Conservation (phyloP, 2,888 invertebrate genomes). For the Subacronicta megacephala region DNA sequence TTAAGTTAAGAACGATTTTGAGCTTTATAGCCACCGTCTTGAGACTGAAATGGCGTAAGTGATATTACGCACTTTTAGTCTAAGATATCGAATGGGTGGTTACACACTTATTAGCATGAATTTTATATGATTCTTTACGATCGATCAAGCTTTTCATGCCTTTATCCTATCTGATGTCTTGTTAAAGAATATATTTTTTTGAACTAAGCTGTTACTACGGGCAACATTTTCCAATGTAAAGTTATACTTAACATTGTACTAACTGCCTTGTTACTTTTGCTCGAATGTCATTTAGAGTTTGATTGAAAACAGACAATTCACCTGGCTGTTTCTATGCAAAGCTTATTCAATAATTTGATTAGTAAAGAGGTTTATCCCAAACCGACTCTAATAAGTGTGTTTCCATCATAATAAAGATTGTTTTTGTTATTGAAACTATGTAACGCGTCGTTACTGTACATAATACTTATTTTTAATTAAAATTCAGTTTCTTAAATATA, state of each 20-base stretch:
- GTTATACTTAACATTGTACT: no score
- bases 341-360: background rate
- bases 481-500: conserved; percentile 16
- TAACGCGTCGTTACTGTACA: conserved; percentile 37
- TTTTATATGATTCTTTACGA: background rate
- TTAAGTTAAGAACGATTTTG: conserved; percentile 17
- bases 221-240: no score
- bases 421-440: conserved; percentile 36
- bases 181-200: no score
- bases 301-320: no score
- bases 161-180: no score
- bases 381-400: conserved; percentile 7
- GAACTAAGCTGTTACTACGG: no score
- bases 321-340: no score
- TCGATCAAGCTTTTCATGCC: no score
- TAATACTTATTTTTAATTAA: conserved; percentile 8
- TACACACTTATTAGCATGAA: conserved; percentile 7
- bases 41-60: background rate
- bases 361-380: background rate
- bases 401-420: conserved; percentile 13
- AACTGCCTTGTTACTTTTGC: no score
- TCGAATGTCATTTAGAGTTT: no score
- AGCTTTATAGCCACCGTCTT: conserved; percentile 27
- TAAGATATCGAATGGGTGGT: background rate
- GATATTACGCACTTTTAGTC: background rate